Conservation (phyloP, 1,140 invertebrate species). For the Leucophenga varia region DNA sequence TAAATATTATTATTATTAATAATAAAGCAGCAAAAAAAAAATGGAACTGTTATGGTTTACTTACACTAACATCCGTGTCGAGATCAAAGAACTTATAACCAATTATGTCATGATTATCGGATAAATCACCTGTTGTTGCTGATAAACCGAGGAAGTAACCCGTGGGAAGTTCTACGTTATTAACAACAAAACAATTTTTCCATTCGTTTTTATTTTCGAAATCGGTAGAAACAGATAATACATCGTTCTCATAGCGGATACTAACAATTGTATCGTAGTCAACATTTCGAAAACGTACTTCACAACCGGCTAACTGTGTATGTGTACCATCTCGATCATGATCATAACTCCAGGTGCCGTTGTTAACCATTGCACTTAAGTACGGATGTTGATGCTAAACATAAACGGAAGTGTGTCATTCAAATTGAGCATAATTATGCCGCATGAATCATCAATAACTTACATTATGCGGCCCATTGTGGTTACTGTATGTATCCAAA, state of each 20-base stretch:
- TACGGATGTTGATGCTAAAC: conserved; percentile 95
- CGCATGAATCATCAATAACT: too few relatives aligned
- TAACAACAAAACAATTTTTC: conserved; percentile 91
- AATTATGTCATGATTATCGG: conserved; percentile 96
- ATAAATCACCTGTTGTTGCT: conserved; percentile 94
- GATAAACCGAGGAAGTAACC: conserved; percentile 94
- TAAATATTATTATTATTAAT: conserved; percentile 18
- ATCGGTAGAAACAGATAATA: conserved; percentile 85
- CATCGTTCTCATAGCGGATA: conserved; percentile 89
- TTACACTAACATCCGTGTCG: conserved; percentile 72
- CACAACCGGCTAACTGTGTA: conserved; percentile 92
- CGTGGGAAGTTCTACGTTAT: conserved; percentile 88
- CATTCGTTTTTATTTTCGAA: conserved; percentile 89
- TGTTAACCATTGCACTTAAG: conserved; percentile 97
- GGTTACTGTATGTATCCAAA: conserved; percentile 98
- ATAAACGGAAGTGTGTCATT: too few relatives aligned
- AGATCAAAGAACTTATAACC: conserved; percentile 89
- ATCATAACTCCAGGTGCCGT: conserved; percentile 93
- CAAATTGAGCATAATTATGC: too few relatives aligned
- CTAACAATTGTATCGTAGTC: conserved; percentile 89
- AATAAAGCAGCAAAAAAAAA: neutral
- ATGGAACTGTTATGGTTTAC: conserved; percentile 11
- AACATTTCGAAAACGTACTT: conserved; percentile 91
- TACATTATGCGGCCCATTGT: conserved; percentile 98
- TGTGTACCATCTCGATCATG: conserved; percentile 98